phyloP scores from a whole-genome alignment of 2,797 vertebrate species.

The Leptatherina wallacei region DNA sequence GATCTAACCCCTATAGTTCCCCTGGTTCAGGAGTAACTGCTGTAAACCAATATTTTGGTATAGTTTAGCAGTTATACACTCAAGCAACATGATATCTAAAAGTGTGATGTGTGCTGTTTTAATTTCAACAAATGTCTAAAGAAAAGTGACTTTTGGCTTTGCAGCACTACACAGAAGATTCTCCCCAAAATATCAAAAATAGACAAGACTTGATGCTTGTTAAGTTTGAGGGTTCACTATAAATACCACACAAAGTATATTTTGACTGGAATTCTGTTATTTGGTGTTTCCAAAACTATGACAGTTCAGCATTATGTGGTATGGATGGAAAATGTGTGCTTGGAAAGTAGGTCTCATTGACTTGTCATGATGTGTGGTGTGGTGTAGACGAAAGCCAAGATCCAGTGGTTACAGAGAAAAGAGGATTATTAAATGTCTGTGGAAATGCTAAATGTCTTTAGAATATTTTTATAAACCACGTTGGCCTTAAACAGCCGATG shows the following conservation, averaged over 20 bases:
- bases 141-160: not conserved
- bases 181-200: not conserved
- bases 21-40: not conserved
- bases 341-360: not conserved
- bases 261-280: not conserved
- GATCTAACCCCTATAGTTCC: not conserved
- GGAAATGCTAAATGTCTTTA: slow-evolving; percentile 15
- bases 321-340: not conserved
- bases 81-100: not conserved
- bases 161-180: not conserved
- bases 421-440: slow-evolving; percentile 17
- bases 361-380: not conserved
- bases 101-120: not conserved
- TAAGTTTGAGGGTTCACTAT: not conserved
- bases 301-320: not conserved
- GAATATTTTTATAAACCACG: slow-evolving; percentile 8
- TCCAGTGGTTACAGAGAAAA: slow-evolving; percentile 3
- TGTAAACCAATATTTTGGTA: not conserved
- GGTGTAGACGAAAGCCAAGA: slow-evolving; percentile 5
- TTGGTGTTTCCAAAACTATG: not conserved
- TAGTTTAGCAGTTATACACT: not conserved
- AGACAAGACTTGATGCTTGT: not conserved
- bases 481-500: slow-evolving; percentile 16
- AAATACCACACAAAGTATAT: not conserved
- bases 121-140: not conserved